phyloP scores from a whole-genome alignment of 2,113 vertebrate species.

The Chaetops frenatus region DNA sequence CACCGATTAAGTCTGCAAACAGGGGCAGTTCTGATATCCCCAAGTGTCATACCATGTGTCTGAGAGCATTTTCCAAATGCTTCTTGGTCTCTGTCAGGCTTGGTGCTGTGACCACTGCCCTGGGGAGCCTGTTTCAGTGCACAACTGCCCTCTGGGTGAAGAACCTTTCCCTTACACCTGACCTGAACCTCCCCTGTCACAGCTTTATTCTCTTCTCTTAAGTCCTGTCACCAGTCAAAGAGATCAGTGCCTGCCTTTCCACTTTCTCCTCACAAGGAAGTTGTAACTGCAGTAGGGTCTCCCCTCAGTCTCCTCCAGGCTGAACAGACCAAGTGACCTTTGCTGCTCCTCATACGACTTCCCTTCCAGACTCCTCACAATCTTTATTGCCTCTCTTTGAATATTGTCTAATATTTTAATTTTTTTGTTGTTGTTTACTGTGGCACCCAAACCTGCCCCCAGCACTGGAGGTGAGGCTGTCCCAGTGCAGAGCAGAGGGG shows the following conservation, averaged over 20 bases:
- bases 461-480: accelerated
- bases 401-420: neutral
- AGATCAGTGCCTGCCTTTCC: neutral
- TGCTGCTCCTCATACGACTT: accelerated
- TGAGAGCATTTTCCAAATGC: neutral
- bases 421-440: neutral
- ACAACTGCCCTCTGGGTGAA: neutral
- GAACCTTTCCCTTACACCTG: neutral
- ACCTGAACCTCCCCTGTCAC: neutral
- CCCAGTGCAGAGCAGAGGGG: neutral
- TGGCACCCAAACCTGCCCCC: neutral
- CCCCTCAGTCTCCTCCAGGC: too few species aligned
- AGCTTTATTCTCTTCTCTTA: neutral
- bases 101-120: too few species aligned
- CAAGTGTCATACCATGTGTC: neutral
- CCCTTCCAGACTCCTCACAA: neutral
- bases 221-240: neutral
- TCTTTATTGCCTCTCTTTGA: too few species aligned
- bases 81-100: neutral
- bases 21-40: neutral
- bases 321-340: neutral
- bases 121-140: neutral
- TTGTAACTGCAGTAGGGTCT: neutral
- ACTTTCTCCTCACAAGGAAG: accelerated
- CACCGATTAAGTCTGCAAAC: neutral